Percentiles rank a stretch among this genome's conserved stretches.
Conservation (phyloP, 2,113 vertebrate genomes). For the Muntiacus reevesi region DNA sequence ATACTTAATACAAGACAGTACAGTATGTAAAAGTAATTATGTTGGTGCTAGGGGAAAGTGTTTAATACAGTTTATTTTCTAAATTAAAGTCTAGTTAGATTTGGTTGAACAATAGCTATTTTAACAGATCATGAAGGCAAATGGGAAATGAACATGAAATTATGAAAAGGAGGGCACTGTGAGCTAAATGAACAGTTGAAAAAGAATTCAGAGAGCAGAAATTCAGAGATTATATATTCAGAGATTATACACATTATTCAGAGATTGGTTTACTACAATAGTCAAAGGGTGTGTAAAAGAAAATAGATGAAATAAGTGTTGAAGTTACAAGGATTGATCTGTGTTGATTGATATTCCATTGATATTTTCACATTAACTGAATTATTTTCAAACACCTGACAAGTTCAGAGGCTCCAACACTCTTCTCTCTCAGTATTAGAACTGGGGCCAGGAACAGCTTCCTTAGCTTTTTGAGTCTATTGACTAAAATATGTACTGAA, state of each 20-base stretch:
- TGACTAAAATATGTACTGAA: not conserved
- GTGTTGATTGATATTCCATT: not conserved
- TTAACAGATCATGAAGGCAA: not conserved
- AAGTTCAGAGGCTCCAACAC: fast-evolving
- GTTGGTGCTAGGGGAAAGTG: not conserved
- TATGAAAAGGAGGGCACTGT: not conserved
- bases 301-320: not conserved
- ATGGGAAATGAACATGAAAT: not conserved
- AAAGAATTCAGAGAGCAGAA: not conserved
- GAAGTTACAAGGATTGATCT: not conserved
- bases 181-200: not conserved
- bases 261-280: too few species aligned
- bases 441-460: not conserved
- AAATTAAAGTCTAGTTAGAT: not conserved
- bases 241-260: not conserved
- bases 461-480: not conserved
- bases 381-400: not conserved
- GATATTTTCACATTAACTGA: not conserved
- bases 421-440: not conserved
- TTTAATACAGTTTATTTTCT: not conserved
- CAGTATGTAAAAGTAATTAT: not conserved
- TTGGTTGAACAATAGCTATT: not conserved
- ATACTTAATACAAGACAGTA: not conserved
- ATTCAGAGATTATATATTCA: not conserved
- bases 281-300: not conserved